phyloP scores from a whole-genome alignment of 2,113 vertebrate genomes.

The Psittacula cyanocephala region DNA sequence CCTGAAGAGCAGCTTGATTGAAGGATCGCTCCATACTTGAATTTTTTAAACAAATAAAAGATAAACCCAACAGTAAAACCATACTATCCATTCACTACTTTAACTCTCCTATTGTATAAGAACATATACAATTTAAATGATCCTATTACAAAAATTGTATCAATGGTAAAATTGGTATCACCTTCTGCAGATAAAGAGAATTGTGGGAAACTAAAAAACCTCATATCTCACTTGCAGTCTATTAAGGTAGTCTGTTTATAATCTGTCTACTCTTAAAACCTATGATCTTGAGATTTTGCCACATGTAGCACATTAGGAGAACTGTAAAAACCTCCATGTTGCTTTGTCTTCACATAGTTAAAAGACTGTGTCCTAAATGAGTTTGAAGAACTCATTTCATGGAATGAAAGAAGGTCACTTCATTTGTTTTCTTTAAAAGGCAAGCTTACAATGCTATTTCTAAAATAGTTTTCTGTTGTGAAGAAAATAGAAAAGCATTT shows the following conservation, averaged over 20 bases:
- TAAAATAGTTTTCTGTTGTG: background rate
- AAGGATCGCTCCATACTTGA: constrained; percentile 81
- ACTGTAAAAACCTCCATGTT: accelerated
- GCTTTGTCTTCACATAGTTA: background rate
- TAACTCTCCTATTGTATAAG: background rate
- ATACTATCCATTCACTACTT: background rate
- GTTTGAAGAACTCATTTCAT: background rate
- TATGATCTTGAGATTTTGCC: background rate
- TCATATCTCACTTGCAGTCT: background rate
- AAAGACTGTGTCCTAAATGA: background rate
- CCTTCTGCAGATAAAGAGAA: background rate
- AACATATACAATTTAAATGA: background rate
- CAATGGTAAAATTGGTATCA: background rate
- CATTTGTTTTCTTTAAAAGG: background rate
- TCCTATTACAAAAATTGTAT: background rate
- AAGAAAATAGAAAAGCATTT: background rate
- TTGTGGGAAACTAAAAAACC: background rate
- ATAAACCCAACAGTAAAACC: background rate
- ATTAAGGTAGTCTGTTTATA: background rate
- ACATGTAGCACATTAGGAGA: background rate
- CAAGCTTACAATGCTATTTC: background rate
- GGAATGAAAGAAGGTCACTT: background rate
- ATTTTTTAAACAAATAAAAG: background rate
- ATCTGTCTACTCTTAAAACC: background rate
- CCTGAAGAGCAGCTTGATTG: constrained; percentile 73